Base-by-base conservation (phyloP, 2,888 invertebrate species). In the Brachynemurus nebulosus region DNA sequence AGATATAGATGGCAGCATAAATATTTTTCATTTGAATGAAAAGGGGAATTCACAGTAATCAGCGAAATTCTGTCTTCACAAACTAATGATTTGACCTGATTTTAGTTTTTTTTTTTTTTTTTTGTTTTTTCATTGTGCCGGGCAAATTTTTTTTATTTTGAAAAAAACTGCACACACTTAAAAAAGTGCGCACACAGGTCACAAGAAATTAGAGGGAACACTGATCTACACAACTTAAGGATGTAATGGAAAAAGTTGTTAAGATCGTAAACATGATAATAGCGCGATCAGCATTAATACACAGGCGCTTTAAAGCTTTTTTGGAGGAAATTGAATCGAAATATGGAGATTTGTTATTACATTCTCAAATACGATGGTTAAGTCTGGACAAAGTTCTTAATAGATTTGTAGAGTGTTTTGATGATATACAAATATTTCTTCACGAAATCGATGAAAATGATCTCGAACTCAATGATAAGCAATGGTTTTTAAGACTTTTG, bases 351-450 rank as follows among this genome's bases (percentile, higher is more conserved):
- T 52, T 52, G 48, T 34, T 47, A 40, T 49, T 49, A 48, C 47
- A 50, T 50, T 46, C 46, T 51, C 45, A 45, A 49, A 46, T 49
- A 46, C 48, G 49, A 48, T 49, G 49, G 51, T 50, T 51, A 48
- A 48, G 50, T 51, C 43, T 42, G 42, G 49, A 47, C 48, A 51
- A 51, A 51, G 50, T 52, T 52, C 47, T 52, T 51, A 50, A 52
- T 52, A 51, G 52, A 50, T 52, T 48, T 50, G 50, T 53, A 41
- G 52, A 51, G 48, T 42, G 42, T 50, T 50, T 52, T 51, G 50
- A 53, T 43, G 50, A 43, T 51, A 50, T 52, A 51, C 34, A 49
- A 44, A 45, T 39, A 46, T 48, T 49, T 49, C 40, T 44, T 45
- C 36, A 50, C 49, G 38, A 48, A 50, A 45, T 48, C 46, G 43